Evolutionary conservation across 2,113 vertebrate species (phyloP).

Genomic region (Eudorcas thomsonii): DNA sequence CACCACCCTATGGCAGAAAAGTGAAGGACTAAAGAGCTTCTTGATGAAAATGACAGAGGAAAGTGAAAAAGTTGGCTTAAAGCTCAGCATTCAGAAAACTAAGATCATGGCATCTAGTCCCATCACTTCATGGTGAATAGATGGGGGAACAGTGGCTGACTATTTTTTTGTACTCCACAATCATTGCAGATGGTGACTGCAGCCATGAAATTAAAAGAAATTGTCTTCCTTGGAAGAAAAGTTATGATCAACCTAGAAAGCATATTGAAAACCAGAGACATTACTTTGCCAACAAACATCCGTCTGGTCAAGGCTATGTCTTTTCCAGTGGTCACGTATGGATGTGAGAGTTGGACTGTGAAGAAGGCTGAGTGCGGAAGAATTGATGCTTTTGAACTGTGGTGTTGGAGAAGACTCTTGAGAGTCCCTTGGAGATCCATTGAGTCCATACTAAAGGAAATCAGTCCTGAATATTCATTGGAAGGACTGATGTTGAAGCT

Average conservation of each 20-base stretch:
- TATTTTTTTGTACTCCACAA: not conserved
- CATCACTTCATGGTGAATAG: not conserved
- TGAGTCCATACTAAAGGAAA: not conserved
- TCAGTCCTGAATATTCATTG: not conserved
- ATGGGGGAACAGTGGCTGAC: not conserved
- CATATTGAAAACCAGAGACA: not conserved
- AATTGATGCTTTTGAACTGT: not conserved
- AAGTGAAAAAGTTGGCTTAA: not conserved
- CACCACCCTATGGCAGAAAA: not conserved
- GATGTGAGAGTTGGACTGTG: not conserved
- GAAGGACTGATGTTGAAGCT: not conserved
- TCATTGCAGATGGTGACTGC: not conserved
- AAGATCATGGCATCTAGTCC: not conserved
- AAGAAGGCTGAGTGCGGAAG: not conserved
- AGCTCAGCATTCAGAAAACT: not conserved
- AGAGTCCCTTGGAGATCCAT: not conserved
- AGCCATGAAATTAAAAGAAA: not conserved
- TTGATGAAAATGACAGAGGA: not conserved
- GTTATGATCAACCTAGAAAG: not conserved
- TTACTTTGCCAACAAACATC: not conserved
- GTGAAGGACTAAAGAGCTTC: not conserved
- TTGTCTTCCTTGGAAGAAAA: not conserved
- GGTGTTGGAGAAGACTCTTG: not conserved
- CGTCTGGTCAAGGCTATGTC: not conserved
- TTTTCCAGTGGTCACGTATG: not conserved